A percentile compares a stretch with the other conserved stretches of the same genome.
Evolutionary conservation across 2,888 invertebrate species (phyloP).

Genomic region (Meiosimyza decipiens): DNA sequence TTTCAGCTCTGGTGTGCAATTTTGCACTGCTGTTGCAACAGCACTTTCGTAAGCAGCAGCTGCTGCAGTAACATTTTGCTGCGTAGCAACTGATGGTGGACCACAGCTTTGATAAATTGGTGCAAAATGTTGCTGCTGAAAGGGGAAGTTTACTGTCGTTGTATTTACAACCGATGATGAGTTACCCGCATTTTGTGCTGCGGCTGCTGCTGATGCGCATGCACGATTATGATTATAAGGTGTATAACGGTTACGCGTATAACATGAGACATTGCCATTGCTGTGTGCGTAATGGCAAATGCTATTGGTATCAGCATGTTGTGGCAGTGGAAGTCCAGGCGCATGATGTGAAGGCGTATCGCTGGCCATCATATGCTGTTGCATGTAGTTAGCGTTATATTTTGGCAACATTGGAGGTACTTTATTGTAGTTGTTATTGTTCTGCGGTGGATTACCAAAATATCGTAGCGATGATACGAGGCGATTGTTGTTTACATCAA

Average conservation of each 20-base stretch:
- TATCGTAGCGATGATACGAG: conserved; percentile 41
- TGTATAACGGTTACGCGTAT: conserved; percentile 62
- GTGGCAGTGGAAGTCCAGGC: conserved; percentile 38
- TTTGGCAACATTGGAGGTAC: conserved; percentile 3
- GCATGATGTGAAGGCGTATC: conserved; percentile 41
- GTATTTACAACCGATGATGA: conserved; percentile 33
- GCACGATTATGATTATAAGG: conserved; percentile 61
- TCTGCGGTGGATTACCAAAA: conserved; percentile 26
- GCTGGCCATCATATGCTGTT: conserved; percentile 36
- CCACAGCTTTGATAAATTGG: conserved; percentile 54
- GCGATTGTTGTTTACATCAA: conserved; percentile 25
- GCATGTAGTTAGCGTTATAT: conserved; percentile 13
- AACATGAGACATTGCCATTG: conserved; percentile 51
- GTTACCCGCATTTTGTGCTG: conserved; percentile 11
- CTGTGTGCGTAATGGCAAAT: conserved; percentile 53
- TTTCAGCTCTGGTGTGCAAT: not conserved
- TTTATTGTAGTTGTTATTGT: conserved; percentile 27
- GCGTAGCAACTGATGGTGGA: conserved; percentile 29
- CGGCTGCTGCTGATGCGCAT: conserved; percentile 49
- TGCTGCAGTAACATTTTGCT: conserved; percentile 29
- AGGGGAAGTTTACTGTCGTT: conserved; percentile 31
- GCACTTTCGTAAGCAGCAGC: conserved; percentile 30
- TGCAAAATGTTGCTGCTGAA: conserved; percentile 42
- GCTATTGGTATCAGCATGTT: conserved; percentile 26
- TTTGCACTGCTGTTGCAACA: conserved; percentile 19